Conservation (phyloP, 2,797 vertebrate species). For the Acestrorhynchus altus region DNA sequence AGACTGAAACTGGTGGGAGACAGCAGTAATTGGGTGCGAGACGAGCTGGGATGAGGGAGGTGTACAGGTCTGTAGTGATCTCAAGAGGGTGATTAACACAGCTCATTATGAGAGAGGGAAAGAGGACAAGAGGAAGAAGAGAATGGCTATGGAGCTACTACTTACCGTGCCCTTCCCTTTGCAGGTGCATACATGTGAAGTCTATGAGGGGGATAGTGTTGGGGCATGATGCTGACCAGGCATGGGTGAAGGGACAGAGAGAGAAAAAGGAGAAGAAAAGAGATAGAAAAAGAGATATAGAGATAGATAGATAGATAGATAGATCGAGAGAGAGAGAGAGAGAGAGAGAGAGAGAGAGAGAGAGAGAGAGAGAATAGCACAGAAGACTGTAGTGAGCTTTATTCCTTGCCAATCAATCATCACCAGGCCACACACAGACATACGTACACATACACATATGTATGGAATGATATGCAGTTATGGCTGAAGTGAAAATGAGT, state of each 20-base stretch:
- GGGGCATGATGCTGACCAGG: conserved; percentile 87
- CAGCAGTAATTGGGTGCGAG: conserved; percentile 38
- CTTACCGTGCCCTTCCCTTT: conserved; percentile 96
- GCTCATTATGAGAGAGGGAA: background rate
- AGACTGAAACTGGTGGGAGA: conserved; percentile 38
- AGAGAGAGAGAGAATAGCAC: conserved; percentile 67
- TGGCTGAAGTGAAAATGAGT: conserved; percentile 28
- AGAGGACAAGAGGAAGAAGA: conserved; percentile 58
- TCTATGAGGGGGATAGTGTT: conserved; percentile 96
- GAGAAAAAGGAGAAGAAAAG: conserved; percentile 74
- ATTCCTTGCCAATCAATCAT: conserved; percentile 62
- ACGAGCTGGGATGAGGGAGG: background rate
- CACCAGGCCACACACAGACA: conserved; percentile 26
- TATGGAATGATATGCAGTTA: conserved; percentile 16
- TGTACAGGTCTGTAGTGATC: conserved; percentile 21
- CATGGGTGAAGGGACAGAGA: conserved; percentile 72
- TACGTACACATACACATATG: background rate
- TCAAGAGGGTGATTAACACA: conserved; percentile 3
- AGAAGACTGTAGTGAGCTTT: conserved; percentile 89
- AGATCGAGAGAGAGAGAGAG: conserved; percentile 76
- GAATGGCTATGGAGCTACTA: conserved; percentile 76
- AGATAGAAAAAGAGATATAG: conserved; percentile 67
- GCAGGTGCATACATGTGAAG: conserved; percentile 99
- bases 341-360: too few relatives aligned
- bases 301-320: conserved; percentile 49